phyloP scores from a whole-genome alignment of 1,140 invertebrate species.

The Drosophila nebulosa region DNA sequence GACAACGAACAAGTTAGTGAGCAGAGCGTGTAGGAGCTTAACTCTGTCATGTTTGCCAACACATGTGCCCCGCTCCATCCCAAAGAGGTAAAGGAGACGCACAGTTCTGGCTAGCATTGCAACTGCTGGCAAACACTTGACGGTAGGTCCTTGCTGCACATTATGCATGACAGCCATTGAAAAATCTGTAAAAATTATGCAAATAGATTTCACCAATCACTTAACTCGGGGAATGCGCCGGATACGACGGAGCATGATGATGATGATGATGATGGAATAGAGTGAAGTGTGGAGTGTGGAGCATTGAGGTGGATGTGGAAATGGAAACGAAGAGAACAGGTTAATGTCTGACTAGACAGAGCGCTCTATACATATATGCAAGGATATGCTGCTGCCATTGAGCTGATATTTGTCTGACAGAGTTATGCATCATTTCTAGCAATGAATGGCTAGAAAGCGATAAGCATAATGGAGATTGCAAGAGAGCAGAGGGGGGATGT shows the following conservation, averaged over 20 bases:
- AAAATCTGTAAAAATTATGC: slow-evolving; percentile 78
- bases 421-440: background rate
- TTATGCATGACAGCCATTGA: slow-evolving; percentile 72
- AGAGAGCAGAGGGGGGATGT: too few relatives aligned
- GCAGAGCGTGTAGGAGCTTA: slow-evolving; percentile 27
- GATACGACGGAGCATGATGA: background rate
- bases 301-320: too few relatives aligned
- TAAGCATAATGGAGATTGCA: background rate
- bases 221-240: slow-evolving; percentile 53
- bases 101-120: slow-evolving; percentile 35
- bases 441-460: slow-evolving; percentile 21
- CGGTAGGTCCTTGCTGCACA: slow-evolving; percentile 41
- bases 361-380: slow-evolving; percentile 7
- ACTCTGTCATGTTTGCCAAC: slow-evolving; percentile 61
- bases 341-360: slow-evolving; percentile 23
- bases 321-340: background rate
- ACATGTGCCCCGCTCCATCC: slow-evolving; percentile 8
- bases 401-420: background rate
- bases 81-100: background rate
- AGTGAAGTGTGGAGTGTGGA: background rate
- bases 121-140: slow-evolving; percentile 38
- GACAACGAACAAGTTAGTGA: slow-evolving; percentile 1
- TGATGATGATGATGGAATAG: slow-evolving; percentile 2
- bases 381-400: background rate
- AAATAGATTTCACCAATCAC: slow-evolving; percentile 77